Evolutionary conservation across 2,888 invertebrate genomes (phyloP).

Genomic region (Cataglyphis altisquamis): DNA sequence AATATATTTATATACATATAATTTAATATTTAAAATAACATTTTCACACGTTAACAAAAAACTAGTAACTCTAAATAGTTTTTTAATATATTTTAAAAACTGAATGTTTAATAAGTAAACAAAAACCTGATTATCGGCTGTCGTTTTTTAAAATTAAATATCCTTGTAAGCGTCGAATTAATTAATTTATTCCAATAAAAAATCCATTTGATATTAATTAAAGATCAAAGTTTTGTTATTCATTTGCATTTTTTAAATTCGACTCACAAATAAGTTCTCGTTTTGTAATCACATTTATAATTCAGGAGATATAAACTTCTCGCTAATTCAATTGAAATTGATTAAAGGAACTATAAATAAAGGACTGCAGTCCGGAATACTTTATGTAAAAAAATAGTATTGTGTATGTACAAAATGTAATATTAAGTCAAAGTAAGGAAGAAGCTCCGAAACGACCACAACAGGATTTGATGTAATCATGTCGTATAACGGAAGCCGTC

Average conservation of each 20-base stretch:
- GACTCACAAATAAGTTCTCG: neutral
- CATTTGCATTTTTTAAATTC: neutral
- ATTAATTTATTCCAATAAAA: neutral
- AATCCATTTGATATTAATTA: constrained; percentile 6
- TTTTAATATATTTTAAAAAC: neutral
- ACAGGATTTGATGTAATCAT: constrained; percentile 15
- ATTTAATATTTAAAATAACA: neutral
- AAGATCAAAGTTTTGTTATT: neutral
- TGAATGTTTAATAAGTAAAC: neutral
- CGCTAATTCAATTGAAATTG: neutral
- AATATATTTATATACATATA: neutral
- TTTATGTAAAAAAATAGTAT: constrained; percentile 1
- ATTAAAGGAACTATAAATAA: neutral
- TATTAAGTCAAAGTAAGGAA: constrained; percentile 7
- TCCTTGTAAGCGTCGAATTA: neutral
- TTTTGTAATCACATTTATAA: neutral
- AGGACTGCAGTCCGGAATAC: neutral
- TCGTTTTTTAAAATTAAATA: neutral
- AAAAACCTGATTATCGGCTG: neutral
- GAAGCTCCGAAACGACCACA: neutral
- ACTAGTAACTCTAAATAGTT: neutral
- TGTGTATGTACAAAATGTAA: constrained; percentile 1
- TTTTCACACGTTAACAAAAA: neutral
- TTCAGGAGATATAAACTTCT: neutral
- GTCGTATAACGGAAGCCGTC: constrained; percentile 64